Conservation (phyloP, 2,113 vertebrate genomes). For the Choloepus hoffmanni region DNA sequence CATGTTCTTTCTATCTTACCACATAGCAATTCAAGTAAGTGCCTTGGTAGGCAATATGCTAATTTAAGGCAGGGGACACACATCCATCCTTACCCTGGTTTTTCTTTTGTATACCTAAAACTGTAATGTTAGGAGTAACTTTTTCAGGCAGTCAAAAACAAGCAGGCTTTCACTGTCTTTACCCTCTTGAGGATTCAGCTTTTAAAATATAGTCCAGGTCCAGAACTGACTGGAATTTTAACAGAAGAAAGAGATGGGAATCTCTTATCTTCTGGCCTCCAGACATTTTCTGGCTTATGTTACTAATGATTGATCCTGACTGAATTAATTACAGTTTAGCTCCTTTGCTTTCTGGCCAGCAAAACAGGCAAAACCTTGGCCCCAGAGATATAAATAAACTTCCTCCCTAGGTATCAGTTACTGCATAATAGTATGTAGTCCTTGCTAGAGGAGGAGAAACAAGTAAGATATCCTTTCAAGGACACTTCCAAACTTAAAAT, state of each 20-base stretch:
- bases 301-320: slow-evolving; percentile 4
- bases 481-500: not conserved
- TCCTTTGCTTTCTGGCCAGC: not conserved
- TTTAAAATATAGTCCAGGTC: not conserved
- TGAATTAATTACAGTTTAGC: slow-evolving; percentile 40
- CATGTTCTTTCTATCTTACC: not conserved
- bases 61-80: not conserved
- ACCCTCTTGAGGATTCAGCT: not conserved
- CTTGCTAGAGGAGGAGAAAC: slow-evolving; percentile 10
- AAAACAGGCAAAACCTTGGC: not conserved
- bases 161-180: not conserved
- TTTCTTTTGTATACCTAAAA: not conserved
- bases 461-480: not conserved
- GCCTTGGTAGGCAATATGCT: not conserved
- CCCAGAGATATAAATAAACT: slow-evolving; percentile 35
- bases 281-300: slow-evolving; percentile 42
- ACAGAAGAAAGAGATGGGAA: slow-evolving; percentile 20
- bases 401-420: not conserved
- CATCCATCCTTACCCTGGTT: not conserved
- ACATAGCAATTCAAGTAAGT: not conserved
- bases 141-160: not conserved
- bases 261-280: slow-evolving; percentile 48
- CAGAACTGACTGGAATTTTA: not conserved
- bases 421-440: not conserved
- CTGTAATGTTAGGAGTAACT: not conserved